Conservation (phyloP, 2,113 vertebrate genomes). For the Sinocyclocheilus anshuiensis region DNA sequence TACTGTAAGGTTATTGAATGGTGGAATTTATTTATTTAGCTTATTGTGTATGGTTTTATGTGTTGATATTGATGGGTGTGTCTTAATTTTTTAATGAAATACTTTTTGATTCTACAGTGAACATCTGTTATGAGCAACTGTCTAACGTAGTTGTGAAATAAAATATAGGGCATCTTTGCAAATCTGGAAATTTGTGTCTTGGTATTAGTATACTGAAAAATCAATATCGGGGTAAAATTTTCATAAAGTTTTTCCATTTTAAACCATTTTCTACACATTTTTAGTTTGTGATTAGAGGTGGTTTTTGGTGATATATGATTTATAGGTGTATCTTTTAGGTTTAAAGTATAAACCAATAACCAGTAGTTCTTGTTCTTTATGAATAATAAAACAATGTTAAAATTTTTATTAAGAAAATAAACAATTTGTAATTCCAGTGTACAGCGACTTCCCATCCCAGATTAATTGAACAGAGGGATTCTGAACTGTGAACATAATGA, state of each 20-base stretch:
- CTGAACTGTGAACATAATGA: neutral
- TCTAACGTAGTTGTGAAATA: slow-evolving; percentile 73
- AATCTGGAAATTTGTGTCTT: slow-evolving; percentile 53
- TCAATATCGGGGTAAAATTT: neutral
- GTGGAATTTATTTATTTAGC: slow-evolving; percentile 74
- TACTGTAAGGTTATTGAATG: slow-evolving; percentile 50
- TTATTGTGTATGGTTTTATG: slow-evolving; percentile 78
- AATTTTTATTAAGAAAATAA: slow-evolving; percentile 41
- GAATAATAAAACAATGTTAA: slow-evolving; percentile 54
- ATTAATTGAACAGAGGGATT: neutral
- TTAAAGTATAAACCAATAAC: neutral
- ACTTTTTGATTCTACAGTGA: slow-evolving; percentile 57
- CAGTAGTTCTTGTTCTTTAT: neutral
- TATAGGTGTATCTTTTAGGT: no score
- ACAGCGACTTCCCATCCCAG: neutral
- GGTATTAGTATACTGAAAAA: neutral
- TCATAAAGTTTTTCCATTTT: neutral
- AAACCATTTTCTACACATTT: neutral
- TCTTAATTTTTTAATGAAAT: slow-evolving; percentile 41
- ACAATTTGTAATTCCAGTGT: neutral
- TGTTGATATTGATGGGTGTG: slow-evolving; percentile 72
- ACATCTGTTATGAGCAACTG: slow-evolving; percentile 63
- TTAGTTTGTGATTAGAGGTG: no score
- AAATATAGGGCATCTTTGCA: slow-evolving; percentile 63
- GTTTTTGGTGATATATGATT: no score